Evolutionary conservation across 2,113 vertebrate genomes (phyloP).

Genomic region (Cynoglossus semilaevis): DNA sequence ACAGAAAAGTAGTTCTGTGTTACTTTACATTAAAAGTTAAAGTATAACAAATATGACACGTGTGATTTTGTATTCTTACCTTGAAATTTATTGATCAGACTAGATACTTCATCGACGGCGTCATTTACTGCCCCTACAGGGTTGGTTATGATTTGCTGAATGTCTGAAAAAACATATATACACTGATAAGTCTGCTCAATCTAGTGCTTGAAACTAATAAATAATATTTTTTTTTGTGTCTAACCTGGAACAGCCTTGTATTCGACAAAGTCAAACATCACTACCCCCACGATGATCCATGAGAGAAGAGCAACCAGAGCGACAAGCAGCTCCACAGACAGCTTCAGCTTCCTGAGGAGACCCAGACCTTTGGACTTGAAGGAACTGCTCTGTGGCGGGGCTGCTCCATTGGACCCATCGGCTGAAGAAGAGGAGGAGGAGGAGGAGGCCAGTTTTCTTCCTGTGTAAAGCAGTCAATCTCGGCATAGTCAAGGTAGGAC

Average conservation of each 20-base stretch:
- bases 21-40: neutral
- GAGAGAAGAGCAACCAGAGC: slow-evolving; percentile 87
- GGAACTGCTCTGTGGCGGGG: slow-evolving; percentile 60
- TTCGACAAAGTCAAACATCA: slow-evolving; percentile 96
- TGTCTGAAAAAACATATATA: slow-evolving; percentile 43
- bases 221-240: slow-evolving; percentile 12
- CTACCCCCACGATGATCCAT: slow-evolving; percentile 89
- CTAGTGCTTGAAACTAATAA: neutral
- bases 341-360: slow-evolving; percentile 81
- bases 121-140: slow-evolving; percentile 66
- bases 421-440: slow-evolving; percentile 66
- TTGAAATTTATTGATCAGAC: slow-evolving; percentile 66
- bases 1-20: neutral
- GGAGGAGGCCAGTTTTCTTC: slow-evolving; percentile 36
- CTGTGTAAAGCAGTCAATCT: slow-evolving; percentile 24
- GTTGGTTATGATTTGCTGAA: slow-evolving; percentile 70
- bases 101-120: slow-evolving; percentile 67
- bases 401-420: slow-evolving; percentile 75
- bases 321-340: slow-evolving; percentile 89
- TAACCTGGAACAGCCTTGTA: slow-evolving; percentile 88
- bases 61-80: slow-evolving; percentile 38
- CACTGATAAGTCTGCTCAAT: neutral
- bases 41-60: neutral
- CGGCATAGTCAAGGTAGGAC: no score
- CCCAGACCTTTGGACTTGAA: slow-evolving; percentile 79